Conservation (phyloP, 1,140 invertebrate genomes). For the Polypedilum vanderplanki region DNA sequence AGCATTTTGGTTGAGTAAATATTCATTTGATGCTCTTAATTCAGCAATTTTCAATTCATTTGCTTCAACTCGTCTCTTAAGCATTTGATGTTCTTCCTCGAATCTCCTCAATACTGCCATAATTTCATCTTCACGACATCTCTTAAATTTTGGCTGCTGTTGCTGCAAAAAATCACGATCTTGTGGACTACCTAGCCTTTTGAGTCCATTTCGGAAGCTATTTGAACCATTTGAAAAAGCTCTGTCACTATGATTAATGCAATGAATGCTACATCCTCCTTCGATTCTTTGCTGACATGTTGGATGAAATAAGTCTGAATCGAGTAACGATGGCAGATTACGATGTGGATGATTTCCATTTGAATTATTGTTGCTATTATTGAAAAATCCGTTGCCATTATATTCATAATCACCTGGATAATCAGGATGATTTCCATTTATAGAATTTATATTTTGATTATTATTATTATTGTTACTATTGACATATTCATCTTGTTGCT, state of each 20-base stretch:
- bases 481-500: slow-evolving; percentile 38
- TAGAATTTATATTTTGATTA: slow-evolving; percentile 23
- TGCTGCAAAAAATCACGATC: background rate
- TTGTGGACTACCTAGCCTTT: background rate
- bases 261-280: slow-evolving; percentile 14
- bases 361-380: background rate
- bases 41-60: slow-evolving; percentile 46
- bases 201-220: slow-evolving; percentile 24
- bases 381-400: background rate
- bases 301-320: slow-evolving; percentile 1
- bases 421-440: background rate
- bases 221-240: slow-evolving; percentile 13
- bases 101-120: slow-evolving; percentile 30
- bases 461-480: slow-evolving; percentile 33
- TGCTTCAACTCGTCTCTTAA: slow-evolving; percentile 31
- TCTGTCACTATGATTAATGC: background rate
- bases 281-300: background rate
- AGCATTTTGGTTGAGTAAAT: slow-evolving; percentile 73
- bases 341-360: background rate
- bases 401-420: background rate
- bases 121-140: slow-evolving; percentile 33
- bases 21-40: slow-evolving; percentile 72
- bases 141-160: slow-evolving; percentile 35
- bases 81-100: slow-evolving; percentile 31
- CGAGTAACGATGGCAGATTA: background rate